Evolutionary conservation across 2,113 vertebrate species (phyloP), one percentile per base, ranked within the genome.

Genomic region (Tragulus kanchil): DNA sequence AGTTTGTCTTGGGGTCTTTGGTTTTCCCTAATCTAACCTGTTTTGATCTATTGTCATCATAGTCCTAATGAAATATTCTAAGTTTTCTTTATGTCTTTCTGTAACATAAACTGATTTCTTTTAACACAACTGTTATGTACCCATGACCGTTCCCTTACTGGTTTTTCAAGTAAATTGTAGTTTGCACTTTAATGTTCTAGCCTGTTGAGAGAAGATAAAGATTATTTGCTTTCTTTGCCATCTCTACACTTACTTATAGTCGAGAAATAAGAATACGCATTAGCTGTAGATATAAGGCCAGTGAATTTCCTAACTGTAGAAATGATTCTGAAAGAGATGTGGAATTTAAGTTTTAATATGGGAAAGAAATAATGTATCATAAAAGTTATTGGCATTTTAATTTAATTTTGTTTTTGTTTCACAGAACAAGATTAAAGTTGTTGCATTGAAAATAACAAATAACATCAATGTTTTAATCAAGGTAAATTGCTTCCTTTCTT

Each of bases 381-480:
- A 86, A 79, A 77, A 95, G 14, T 85, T 95, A 75, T 6, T 94
- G 89, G 25, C 31, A 62, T 90, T 95, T 98, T 91, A 96, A 71
- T 45, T 87, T 97, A 26, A 36, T 93, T 69, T 90, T 90, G 64
- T 87, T 92, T 93, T 92, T 59, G 93, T 90, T 98, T 98, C 95
- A 50, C 98, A 99, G 99, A 99, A 99, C 98, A 99, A 99, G 98
- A 99, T 99, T 96, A 99, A 99, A 99, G 99, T 99, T 89, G 99
- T 99, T 98, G 99, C 99, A 88, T 98, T 99, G 97, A 99, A 99
- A 99, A 99, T 99, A 98, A 99, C 99, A 79, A 99, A 99, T 98
- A 99, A 99, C 98, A 99, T 99, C 96, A 99, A 99, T 84, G 98
- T 99, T 98, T 99, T 99, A 98, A 99, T 99, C 98, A 99, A 99